phyloP scores from a whole-genome alignment of 2,888 invertebrate genomes.

The Empis livida region DNA sequence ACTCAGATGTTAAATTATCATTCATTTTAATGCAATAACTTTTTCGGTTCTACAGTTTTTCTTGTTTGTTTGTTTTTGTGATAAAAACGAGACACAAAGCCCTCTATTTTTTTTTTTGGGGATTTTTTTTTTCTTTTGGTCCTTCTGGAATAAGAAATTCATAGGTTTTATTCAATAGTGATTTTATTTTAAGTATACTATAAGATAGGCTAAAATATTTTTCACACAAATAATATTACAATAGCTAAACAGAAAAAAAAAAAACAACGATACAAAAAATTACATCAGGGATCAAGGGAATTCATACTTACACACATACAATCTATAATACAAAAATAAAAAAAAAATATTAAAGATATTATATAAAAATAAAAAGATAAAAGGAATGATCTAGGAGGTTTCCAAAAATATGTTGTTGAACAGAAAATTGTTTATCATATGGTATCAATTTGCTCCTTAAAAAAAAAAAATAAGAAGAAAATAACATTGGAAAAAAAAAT shows the following conservation, averaged over 20 bases:
- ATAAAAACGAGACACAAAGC: background rate
- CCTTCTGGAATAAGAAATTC: background rate
- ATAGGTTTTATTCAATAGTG: too few species aligned
- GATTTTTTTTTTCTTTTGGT: background rate
- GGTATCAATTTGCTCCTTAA: too few species aligned
- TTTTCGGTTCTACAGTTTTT: too few species aligned
- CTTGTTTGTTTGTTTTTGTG: too few species aligned
- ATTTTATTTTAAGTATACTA: background rate
- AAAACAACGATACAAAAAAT: constrained; percentile 27
- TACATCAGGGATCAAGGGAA: constrained; percentile 33
- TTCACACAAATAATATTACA: constrained; percentile 12
- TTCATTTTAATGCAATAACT: background rate
- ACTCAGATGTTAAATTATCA: background rate
- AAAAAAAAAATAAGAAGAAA: too few species aligned
- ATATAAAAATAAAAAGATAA: too few species aligned
- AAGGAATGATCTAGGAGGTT: too few species aligned
- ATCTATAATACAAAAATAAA: too few species aligned
- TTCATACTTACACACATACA: constrained; percentile 6
- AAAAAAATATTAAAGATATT: too few species aligned
- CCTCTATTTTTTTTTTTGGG: background rate
- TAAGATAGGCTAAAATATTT: background rate
- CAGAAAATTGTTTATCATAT: too few species aligned
- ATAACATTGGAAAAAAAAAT: too few species aligned
- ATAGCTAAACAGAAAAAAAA: constrained; percentile 7
- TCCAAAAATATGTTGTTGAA: too few species aligned